phyloP scores from a whole-genome alignment of 2,888 invertebrate genomes.

The Nephrotoma flavescens region DNA sequence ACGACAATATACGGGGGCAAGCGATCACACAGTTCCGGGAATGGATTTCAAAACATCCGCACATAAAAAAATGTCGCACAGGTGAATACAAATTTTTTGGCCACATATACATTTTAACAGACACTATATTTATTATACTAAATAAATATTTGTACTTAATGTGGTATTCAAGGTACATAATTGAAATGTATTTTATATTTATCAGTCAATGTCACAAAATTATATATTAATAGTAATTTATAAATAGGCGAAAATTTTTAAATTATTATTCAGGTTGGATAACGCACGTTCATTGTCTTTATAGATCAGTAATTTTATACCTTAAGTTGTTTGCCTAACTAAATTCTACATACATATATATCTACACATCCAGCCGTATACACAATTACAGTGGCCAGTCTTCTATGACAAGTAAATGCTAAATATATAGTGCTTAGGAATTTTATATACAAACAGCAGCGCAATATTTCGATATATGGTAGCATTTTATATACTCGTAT shows the following conservation, averaged over 20 bases:
- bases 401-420: background rate
- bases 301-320: background rate
- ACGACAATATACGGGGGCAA: constrained; percentile 56
- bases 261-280: background rate
- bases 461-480: background rate
- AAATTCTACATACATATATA: background rate
- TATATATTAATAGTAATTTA: background rate
- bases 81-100: constrained; percentile 18
- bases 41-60: constrained; percentile 70
- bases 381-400: background rate
- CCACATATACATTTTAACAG: background rate
- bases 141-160: background rate
- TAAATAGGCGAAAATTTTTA: background rate
- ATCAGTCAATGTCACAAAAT: background rate
- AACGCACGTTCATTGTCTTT: background rate
- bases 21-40: constrained; percentile 63
- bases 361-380: background rate
- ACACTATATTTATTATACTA: background rate
- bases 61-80: constrained; percentile 66
- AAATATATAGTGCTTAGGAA: background rate
- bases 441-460: background rate
- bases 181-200: background rate
- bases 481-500: background rate
- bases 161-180: background rate
- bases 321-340: background rate